Evolutionary conservation across 2,113 vertebrate genomes (phyloP), one percentile per base, ranked within the genome.

Genomic region (Regulus satrapa): DNA sequence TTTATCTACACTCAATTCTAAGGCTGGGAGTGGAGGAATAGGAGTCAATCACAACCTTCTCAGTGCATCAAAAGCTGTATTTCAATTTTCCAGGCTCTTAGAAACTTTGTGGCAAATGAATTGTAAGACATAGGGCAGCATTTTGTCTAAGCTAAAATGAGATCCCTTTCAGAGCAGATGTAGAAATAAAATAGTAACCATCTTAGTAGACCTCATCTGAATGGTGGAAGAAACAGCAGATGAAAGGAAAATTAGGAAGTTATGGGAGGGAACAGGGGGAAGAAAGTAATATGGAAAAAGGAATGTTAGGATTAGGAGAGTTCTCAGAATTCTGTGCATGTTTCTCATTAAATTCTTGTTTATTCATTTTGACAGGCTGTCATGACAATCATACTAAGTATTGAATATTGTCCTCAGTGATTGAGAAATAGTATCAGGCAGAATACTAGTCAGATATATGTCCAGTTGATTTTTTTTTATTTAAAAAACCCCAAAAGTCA

Each of bases 1-100:
- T 94, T 97, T 73, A 97, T 96, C 85, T 92, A 18, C 67, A 32
- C 64, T 92, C 75, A 52, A 51, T 79, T 93, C 88, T 92, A 74
- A 77, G 82, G 40, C 78, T 74, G 40, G 32, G 25, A 87, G 82
- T 78, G 63, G 63, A 91, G 87, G 29, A 83, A 66, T 68, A 81
- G 45, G 64, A 92, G 78, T 84, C 78, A 92, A 58, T 88, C 78
- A 87, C 74, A 82, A 85, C 55, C 28, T 78, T 85, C 58, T 58
- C 23, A 10, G 56, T 31, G 80, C 64, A 93, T 89, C 78, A 90
- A 94, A 94, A 84, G 38, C 55, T 52, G 55, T 55, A 88, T 92
- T 93, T 95, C 68, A 80, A 38, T 88, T 82, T 92, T 59, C n/a
- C 23, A 36, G 63, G 21, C 48, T 64, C 76, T 77, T 71, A 52